These are phyloP conservation scores for Colletes collaris DNA, from an alignment of 2,888 invertebrate species.

Conservation along the genomic window DNA sequence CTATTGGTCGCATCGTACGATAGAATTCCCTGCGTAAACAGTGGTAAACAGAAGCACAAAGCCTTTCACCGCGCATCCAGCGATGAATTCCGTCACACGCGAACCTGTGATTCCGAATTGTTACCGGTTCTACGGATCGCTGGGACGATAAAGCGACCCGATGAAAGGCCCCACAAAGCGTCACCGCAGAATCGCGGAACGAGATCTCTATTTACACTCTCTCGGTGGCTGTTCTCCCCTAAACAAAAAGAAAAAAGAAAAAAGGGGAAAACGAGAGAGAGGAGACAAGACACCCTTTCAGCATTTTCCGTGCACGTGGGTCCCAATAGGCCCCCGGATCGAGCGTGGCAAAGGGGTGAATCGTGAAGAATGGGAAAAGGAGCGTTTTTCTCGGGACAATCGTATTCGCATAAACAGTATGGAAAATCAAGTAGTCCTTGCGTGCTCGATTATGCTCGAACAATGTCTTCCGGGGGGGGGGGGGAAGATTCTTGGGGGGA, in stretches of 20 bases:
- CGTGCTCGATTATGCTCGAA: conserved; percentile 47
- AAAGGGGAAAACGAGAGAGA: not conserved
- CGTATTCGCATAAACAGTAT: conserved; percentile 47
- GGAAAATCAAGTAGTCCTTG: conserved; percentile 59
- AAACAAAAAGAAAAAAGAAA: not conserved
- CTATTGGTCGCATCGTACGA: too few species aligned
- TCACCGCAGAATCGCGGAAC: conserved; percentile 61
- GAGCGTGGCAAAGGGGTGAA: conserved; percentile 38
- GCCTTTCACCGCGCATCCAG: not conserved
- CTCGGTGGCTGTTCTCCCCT: conserved; percentile 16
- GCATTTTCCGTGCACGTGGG: conserved; percentile 51
- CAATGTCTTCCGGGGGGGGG: conserved; percentile 17
- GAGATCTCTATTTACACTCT: conserved; percentile 60
- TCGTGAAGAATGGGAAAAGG: conserved; percentile 3
- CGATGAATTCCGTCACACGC: conserved; percentile 19
- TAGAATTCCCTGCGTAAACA: conserved; percentile 8
- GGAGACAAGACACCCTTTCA: conserved; percentile 15
- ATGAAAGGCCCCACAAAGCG: conserved; percentile 64
- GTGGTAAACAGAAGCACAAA: conserved; percentile 19
- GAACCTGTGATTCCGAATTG: conserved; percentile 24
- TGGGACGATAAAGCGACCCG: conserved; percentile 36
- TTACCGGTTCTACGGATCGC: conserved; percentile 30
- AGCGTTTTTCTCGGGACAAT: conserved; percentile 46
- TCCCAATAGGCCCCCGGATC: conserved; percentile 36
- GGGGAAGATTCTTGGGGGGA: conserved; percentile 16